phyloP scores from a whole-genome alignment of 1,140 invertebrate species.

The Drosophila watanabei region DNA sequence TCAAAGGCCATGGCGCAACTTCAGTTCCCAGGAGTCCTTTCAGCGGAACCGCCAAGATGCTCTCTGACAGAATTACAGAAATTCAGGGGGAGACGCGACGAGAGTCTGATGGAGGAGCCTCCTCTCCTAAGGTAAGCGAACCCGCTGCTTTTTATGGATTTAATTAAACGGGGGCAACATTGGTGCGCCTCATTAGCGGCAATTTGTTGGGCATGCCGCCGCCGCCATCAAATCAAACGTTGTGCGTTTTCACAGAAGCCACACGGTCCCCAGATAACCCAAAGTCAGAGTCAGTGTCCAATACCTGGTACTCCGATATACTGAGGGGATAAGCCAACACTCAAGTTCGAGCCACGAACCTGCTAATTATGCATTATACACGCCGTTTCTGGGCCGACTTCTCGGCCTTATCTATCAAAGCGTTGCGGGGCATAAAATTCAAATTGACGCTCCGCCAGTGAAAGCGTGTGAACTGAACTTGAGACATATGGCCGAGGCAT shows the following conservation, averaged over 20 bases:
- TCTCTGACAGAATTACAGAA: constrained; percentile 28
- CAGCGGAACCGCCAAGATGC: constrained; percentile 23
- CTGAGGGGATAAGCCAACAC: constrained; percentile 19
- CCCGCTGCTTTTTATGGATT: constrained; percentile 69
- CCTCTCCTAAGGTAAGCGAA: constrained; percentile 53
- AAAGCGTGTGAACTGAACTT: constrained; percentile 85
- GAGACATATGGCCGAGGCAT: constrained; percentile 57
- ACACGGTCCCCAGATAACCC: constrained; percentile 52
- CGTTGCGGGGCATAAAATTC: constrained; percentile 63
- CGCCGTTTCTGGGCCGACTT: constrained; percentile 20
- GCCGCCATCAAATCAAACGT: constrained; percentile 64
- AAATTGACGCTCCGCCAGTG: constrained; percentile 73
- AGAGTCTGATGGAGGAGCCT: constrained; percentile 8
- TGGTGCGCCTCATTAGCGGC: constrained; percentile 74
- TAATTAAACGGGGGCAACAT: constrained; percentile 73
- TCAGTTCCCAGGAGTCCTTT: constrained; percentile 71
- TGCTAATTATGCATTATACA: constrained; percentile 66
- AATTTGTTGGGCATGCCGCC: constrained; percentile 78
- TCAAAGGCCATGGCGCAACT: constrained; percentile 45
- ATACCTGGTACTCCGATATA: constrained; percentile 15
- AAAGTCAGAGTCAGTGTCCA: constrained; percentile 4
- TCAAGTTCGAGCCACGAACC: constrained; percentile 19
- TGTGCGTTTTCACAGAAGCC: constrained; percentile 56
- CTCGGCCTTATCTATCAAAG: constrained; percentile 63
- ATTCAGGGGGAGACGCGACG: constrained; percentile 6